Evolutionary conservation across 1,140 invertebrate genomes (phyloP), one percentile per base, ranked within the genome.

Genomic region (Drosophila grimshawi): DNA sequence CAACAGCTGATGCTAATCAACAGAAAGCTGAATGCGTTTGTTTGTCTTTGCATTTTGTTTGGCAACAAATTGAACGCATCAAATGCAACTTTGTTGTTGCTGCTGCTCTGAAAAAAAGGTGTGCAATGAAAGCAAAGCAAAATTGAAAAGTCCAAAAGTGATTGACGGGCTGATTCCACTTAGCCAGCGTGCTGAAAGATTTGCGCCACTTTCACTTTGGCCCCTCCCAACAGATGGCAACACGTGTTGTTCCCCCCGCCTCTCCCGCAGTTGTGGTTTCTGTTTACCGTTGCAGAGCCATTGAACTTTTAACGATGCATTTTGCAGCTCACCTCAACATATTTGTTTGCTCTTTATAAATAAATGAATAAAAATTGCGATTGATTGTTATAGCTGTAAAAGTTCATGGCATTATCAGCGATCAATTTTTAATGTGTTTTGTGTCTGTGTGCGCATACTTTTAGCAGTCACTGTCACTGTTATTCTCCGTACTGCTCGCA

Each of bases 1-100:
- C 83, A 88, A 78, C 83, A 86, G 82, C 82, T 86, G 83, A 86
- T 86, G 83, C 83, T 88, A 83, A 86, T 86, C 83, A 86, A 83
- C 65, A 55, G 64, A 43, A 66, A 57, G 51, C 3, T 5, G 39
- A 45, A 51, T 52, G 72, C 45, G 59, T 69, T 70, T 80, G 69
- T 85, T 85, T 76, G 71, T 70, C 60, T 81, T 82, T 71, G 73
- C 73, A 86, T 86, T 19, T 86, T 89, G 85, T 86, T 86, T 86
- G 85, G 72, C 83, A 83, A 89, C 83, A 88, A 86, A 86, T 86
- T 89, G 83, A 78, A 89, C 80, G 63, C 80, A 83, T 89, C 83
- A 83, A 73, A 49, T 60, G 63, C 63, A 67, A 62, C 56, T 52
- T 46, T 73, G 43, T 61, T 65, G 45, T 49, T 61, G 19, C 57